A percentile compares a stretch with the other conserved stretches of the same genome.
Evolutionary conservation across 2,113 vertebrate species (phyloP).

Genomic region (Urocitellus parryii): DNA sequence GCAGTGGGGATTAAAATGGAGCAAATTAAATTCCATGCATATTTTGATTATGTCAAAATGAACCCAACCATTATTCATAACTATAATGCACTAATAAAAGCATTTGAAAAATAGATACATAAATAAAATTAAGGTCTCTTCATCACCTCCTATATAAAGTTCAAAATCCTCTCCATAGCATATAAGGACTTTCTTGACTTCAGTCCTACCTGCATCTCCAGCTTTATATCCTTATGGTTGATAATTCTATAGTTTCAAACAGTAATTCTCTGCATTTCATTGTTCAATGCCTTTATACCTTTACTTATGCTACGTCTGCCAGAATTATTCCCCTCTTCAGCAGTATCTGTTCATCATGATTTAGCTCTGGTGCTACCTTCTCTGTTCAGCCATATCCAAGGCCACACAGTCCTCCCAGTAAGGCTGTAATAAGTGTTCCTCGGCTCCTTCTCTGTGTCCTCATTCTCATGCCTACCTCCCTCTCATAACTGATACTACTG

Average conservation of each 20-base stretch:
- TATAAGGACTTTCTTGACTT: not conserved
- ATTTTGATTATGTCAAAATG: too few relatives aligned
- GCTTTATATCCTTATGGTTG: not conserved
- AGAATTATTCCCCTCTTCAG: not conserved
- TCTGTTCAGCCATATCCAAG: not conserved
- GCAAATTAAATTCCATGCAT: too few relatives aligned
- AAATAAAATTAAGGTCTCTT: slow-evolving; percentile 9
- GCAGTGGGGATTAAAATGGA: too few relatives aligned
- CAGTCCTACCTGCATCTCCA: not conserved
- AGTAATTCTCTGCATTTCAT: not conserved
- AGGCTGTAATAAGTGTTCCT: not conserved
- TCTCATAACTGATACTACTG: not conserved
- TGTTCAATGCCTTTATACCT: not conserved
- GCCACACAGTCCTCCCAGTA: not conserved
- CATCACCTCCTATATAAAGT: not conserved
- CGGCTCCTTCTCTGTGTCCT: not conserved
- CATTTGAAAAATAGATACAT: too few relatives aligned
- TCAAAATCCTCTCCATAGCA: not conserved
- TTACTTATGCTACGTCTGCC: not conserved
- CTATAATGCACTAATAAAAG: too few relatives aligned
- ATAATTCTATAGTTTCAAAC: not conserved
- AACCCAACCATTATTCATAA: too few relatives aligned
- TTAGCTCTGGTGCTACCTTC: not conserved
- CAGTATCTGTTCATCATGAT: not conserved
- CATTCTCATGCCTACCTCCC: not conserved